Conservation (phyloP, 2,888 invertebrate genomes). For the Campoletis raptor region DNA sequence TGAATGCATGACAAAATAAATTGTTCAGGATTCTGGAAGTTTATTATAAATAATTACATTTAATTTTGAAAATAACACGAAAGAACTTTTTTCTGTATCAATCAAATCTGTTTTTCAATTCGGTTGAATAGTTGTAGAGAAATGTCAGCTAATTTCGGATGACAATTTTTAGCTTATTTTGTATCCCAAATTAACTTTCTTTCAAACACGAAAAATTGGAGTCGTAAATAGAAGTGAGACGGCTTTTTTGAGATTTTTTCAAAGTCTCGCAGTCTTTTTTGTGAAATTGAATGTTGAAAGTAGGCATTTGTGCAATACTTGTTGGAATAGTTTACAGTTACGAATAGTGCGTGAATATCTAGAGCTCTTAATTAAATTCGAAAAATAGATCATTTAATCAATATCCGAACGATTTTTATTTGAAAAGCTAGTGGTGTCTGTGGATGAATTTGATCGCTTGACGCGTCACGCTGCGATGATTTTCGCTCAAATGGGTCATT, state of each 20-base stretch:
- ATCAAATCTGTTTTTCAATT: neutral
- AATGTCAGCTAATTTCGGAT: no score
- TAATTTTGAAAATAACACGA: neutral
- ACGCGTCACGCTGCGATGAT: neutral
- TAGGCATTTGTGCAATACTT: no score
- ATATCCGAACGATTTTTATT: neutral
- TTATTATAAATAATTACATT: neutral
- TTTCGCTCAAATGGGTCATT: slow-evolving; percentile 7
- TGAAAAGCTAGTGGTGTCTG: neutral
- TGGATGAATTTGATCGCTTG: neutral
- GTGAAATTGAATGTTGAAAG: neutral
- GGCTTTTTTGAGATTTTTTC: neutral
- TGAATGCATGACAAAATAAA: neutral
- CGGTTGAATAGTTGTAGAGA: neutral
- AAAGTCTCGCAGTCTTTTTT: neutral
- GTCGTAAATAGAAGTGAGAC: neutral
- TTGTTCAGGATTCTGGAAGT: neutral
- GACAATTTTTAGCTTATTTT: no score
- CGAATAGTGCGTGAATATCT: no score
- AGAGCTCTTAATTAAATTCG: neutral
- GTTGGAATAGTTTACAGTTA: no score
- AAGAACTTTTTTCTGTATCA: neutral
- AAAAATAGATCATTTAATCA: neutral
- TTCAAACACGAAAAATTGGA: no score
- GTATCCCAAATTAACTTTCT: no score